phyloP scores from a whole-genome alignment of 2,797 vertebrate species.

The Limosa lapponica region DNA sequence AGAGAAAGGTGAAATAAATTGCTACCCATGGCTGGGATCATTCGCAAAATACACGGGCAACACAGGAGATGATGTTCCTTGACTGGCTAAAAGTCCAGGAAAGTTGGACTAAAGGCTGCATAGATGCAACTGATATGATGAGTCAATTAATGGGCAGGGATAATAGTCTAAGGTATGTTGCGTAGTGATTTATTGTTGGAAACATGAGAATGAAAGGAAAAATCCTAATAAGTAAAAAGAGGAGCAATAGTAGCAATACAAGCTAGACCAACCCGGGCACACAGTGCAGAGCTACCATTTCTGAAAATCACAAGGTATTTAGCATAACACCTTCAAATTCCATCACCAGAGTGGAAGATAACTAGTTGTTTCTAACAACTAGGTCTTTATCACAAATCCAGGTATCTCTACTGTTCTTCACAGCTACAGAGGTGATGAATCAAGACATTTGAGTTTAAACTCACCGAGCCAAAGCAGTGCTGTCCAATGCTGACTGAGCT shows the following conservation, averaged over 20 bases:
- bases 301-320: not conserved
- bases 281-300: not conserved
- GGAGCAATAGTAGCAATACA: rapidly evolving
- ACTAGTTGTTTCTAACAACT: rapidly evolving
- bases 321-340: not conserved
- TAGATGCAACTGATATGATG: not conserved
- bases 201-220: not conserved
- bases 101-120: not conserved
- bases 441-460: not conserved
- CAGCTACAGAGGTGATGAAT: not conserved
- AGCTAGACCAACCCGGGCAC: not conserved
- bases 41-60: not conserved
- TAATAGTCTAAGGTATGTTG: not conserved
- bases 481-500: constrained; percentile 13
- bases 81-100: not conserved
- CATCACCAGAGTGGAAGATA: not conserved
- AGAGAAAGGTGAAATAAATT: not conserved
- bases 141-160: not conserved
- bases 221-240: not conserved
- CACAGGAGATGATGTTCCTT: not conserved
- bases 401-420: not conserved
- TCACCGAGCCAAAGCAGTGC: constrained; percentile 14
- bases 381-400: not conserved
- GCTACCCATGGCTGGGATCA: not conserved
- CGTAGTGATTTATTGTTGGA: not conserved